These are phyloP conservation scores for Rhaphigaster nebulosa DNA, from an alignment of 2,888 invertebrate species.

Conservation along the genomic window DNA sequence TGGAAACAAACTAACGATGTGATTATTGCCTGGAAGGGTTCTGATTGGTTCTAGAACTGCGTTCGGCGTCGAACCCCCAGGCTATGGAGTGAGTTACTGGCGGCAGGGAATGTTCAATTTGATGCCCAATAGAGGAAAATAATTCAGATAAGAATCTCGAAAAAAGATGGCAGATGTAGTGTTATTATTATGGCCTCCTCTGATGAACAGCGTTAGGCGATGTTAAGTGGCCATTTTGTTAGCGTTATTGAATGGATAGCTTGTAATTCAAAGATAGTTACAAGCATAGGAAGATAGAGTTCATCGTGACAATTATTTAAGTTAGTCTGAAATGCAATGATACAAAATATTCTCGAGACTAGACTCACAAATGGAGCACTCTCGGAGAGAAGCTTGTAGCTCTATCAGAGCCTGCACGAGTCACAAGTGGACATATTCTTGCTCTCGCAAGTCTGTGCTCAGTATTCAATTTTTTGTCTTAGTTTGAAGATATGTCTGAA, in stretches of 20 bases:
- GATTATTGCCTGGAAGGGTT: not conserved
- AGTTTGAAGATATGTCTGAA: too few relatives aligned
- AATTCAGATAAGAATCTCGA: not conserved
- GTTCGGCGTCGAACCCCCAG: not conserved
- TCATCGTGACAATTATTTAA: not conserved
- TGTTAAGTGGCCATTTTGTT: not conserved
- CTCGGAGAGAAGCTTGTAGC: too few relatives aligned
- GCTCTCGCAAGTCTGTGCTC: too few relatives aligned
- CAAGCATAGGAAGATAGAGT: not conserved
- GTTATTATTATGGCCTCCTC: not conserved
- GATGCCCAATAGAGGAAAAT: slow-evolving; percentile 14
- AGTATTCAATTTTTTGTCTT: too few relatives aligned
- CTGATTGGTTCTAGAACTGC: not conserved
- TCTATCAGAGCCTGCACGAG: too few relatives aligned
- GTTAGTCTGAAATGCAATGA: not conserved
- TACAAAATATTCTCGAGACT: too few relatives aligned
- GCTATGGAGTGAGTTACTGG: not conserved
- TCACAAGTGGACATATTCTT: too few relatives aligned
- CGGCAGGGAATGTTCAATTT: not conserved
- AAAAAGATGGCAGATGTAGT: slow-evolving; percentile 15
- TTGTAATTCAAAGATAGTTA: not conserved
- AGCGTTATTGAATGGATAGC: not conserved
- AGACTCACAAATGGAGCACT: too few relatives aligned
- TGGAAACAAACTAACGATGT: slow-evolving; percentile 22
- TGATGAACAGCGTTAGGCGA: not conserved